Evolutionary conservation across 2,113 vertebrate genomes (phyloP).

Genomic region (Pseudorasbora parva): DNA sequence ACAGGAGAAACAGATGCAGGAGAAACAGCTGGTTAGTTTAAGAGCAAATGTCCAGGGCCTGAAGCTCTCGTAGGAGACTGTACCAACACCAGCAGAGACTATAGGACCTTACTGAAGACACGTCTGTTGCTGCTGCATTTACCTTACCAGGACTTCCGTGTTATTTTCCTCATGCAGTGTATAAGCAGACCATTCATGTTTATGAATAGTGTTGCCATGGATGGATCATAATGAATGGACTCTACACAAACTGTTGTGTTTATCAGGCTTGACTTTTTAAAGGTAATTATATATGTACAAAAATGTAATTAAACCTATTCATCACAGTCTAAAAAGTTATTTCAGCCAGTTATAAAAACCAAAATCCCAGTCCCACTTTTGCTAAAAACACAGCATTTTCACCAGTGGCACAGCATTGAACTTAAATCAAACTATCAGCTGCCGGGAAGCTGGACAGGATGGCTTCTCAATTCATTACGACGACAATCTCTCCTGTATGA

Average conservation of each 20-base stretch:
- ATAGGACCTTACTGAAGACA: background rate
- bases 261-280: background rate
- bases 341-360: background rate
- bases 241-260: background rate
- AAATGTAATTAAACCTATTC: background rate
- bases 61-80: constrained; percentile 77
- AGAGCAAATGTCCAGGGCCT: constrained; percentile 86
- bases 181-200: background rate
- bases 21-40: constrained; percentile 87
- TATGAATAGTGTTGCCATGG: background rate
- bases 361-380: background rate
- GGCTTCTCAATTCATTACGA: background rate
- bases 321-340: background rate
- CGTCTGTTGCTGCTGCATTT: too few species aligned
- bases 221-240: background rate
- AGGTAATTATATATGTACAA: background rate
- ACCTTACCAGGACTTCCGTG: background rate
- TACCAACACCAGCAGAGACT: background rate
- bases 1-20: constrained; percentile 88
- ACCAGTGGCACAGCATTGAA: background rate
- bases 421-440: background rate
- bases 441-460: background rate
- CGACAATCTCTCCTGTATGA: background rate
- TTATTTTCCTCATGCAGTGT: background rate
- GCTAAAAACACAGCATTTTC: background rate